Evolutionary conservation across 2,113 vertebrate genomes (phyloP).

Genomic region (Macrotis lagotis): DNA sequence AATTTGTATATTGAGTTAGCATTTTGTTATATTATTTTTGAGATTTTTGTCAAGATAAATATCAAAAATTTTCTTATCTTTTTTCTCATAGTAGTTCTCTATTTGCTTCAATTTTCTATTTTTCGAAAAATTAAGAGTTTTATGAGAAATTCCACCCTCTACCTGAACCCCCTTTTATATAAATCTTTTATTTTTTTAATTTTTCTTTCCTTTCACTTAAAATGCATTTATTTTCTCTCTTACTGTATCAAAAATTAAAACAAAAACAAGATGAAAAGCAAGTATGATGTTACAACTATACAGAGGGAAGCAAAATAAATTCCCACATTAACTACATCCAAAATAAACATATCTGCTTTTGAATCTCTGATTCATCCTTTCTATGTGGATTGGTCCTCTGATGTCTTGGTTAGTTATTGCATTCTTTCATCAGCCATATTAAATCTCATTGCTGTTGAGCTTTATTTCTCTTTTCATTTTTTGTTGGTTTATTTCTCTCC

Average conservation of each 20-base stretch:
- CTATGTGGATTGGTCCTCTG: neutral
- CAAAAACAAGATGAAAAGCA: neutral
- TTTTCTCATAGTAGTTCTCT: too few species aligned
- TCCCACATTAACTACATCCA: too few species aligned
- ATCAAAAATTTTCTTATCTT: neutral
- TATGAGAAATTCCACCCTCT: too few species aligned
- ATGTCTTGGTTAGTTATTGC: neutral
- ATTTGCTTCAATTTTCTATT: neutral
- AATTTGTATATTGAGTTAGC: neutral
- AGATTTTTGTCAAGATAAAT: neutral
- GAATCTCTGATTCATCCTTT: neutral
- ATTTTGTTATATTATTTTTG: neutral
- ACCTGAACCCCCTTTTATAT: too few species aligned
- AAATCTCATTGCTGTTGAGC: neutral
- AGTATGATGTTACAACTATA: too few species aligned
- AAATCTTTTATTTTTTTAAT: neutral
- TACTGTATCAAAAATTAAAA: neutral
- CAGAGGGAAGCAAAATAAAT: too few species aligned
- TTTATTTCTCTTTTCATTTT: too few species aligned
- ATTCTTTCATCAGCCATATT: neutral
- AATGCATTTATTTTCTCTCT: neutral
- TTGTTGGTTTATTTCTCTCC: too few species aligned
- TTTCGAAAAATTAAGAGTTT: neutral
- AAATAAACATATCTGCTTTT: neutral
- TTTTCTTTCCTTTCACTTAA: neutral